Evolutionary conservation across 2,797 vertebrate species (phyloP), one percentile per base, ranked within the genome.

Genomic region (Arremon brunneinucha): DNA sequence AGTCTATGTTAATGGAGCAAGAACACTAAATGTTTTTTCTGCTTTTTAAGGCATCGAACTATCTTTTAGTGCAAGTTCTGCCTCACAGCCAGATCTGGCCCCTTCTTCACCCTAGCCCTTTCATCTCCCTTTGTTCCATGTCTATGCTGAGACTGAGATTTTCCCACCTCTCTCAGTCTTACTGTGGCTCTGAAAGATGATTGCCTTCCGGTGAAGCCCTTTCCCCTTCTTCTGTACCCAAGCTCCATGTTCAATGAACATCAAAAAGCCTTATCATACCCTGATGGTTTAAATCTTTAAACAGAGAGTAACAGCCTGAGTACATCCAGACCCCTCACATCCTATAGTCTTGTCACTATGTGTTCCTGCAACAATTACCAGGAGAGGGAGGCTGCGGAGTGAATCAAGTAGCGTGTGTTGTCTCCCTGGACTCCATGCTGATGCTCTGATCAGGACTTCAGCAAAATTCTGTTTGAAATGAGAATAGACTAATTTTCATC

Each of bases 391-490:
- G 97, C 98, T 97, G 96, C 41, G 4, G 97, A 97, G 97, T 96
- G 98, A 98, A 98, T 98, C 98, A 98, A 98, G 97, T 98, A 98
- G 97, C 96, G 98, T 97, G 93, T 98, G 98, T 99, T 98, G 98
- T 99, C 99, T 99, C 99, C 96, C 97, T 96, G 98, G 98, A 99
- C 98, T 94, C 95, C 98, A 98, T 98, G 98, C 98, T 97, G 96
- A 95, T 98, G 98, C 99, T 99, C 98, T 99, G 99, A 99, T 99
- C 99, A 99, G 98, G 98, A 98, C 98, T 98, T 98, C 98, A 98
- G 98, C 98, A 98, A 98, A 99, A 99, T 99, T 99, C 99, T 99
- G 99, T 99, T 99, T 99, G 99, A 99, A 99, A 99, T 99, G 99
- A 99, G 99, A 99, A 99, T 98, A 99, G 99, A 98, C 99, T 99